phyloP scores from a whole-genome alignment of 2,113 vertebrate genomes.

The Verasper variegatus region DNA sequence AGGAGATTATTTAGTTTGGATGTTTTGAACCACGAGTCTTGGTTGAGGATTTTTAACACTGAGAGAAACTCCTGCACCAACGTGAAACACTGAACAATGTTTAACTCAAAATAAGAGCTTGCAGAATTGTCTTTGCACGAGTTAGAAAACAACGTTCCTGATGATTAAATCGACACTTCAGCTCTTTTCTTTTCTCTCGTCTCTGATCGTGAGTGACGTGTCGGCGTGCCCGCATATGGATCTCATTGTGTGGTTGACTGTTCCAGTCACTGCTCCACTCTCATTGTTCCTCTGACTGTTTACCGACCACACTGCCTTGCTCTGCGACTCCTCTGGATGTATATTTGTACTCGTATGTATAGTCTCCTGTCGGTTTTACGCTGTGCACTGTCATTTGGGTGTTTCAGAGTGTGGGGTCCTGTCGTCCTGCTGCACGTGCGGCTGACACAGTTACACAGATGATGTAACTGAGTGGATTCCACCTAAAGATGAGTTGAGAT shows the following conservation, averaged over 20 bases:
- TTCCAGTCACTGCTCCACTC: conserved; percentile 6
- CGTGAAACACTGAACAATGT: too few relatives aligned
- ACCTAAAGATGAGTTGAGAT: too few relatives aligned
- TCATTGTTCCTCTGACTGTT: conserved; percentile 47
- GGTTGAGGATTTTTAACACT: too few relatives aligned
- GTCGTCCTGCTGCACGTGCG: neutral
- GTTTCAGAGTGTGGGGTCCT: conserved; percentile 30
- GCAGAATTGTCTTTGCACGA: neutral
- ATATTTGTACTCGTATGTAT: conserved; percentile 23
- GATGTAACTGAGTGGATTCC: too few relatives aligned
- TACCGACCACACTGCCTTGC: neutral
- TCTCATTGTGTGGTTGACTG: conserved; percentile 32
- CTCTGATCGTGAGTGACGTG: conserved; percentile 15
- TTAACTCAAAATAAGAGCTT: neutral
- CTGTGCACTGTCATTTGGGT: conserved; percentile 31
- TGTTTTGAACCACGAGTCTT: too few relatives aligned
- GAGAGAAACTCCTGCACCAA: too few relatives aligned
- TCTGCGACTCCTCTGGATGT: conserved; percentile 9
- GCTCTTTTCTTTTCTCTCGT: neutral
- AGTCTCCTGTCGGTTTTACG: conserved; percentile 4
- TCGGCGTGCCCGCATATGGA: conserved; percentile 26
- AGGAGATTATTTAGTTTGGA: too few relatives aligned
- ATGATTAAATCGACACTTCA: neutral
- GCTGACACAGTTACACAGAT: neutral
- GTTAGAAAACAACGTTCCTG: neutral